Percentiles rank a stretch among this genome's conserved stretches.
Evolutionary conservation across 2,797 vertebrate genomes (phyloP).

Genomic region (Macropus fuliginosus): DNA sequence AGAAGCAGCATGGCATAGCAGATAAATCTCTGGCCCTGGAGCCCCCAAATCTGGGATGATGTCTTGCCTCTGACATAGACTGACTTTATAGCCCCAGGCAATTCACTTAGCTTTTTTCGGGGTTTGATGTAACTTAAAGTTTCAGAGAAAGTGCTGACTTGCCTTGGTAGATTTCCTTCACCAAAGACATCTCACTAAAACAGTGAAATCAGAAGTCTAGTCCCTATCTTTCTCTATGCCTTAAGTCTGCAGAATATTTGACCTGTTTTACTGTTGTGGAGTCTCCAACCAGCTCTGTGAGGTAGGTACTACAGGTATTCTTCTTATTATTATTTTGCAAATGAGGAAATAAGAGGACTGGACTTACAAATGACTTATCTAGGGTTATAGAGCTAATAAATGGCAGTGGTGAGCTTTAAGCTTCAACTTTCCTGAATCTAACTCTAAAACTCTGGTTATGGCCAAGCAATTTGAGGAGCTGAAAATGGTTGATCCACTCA

Average conservation of each 20-base stretch:
- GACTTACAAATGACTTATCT: background rate
- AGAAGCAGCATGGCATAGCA: background rate
- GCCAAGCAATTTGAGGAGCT: background rate
- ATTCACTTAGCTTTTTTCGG: background rate
- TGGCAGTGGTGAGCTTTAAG: background rate
- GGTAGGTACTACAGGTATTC: background rate
- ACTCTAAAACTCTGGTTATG: background rate
- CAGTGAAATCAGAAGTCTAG: background rate
- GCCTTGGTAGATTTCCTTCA: background rate
- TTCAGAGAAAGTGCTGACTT: background rate
- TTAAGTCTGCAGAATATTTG: background rate
- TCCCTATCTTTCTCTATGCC: background rate
- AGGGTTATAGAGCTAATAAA: background rate
- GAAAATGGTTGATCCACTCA: background rate
- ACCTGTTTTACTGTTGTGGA: background rate
- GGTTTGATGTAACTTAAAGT: background rate
- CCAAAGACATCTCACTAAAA: background rate
- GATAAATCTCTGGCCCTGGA: background rate
- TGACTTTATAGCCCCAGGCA: background rate
- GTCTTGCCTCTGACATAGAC: background rate
- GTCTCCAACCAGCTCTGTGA: background rate
- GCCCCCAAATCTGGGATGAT: background rate
- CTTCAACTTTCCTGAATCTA: background rate
- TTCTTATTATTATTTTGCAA: background rate
- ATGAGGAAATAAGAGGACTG: background rate